Base-by-base conservation (phyloP, 53 echinoderm and acorn worm species). In the Echinometra lucunter region DNA sequence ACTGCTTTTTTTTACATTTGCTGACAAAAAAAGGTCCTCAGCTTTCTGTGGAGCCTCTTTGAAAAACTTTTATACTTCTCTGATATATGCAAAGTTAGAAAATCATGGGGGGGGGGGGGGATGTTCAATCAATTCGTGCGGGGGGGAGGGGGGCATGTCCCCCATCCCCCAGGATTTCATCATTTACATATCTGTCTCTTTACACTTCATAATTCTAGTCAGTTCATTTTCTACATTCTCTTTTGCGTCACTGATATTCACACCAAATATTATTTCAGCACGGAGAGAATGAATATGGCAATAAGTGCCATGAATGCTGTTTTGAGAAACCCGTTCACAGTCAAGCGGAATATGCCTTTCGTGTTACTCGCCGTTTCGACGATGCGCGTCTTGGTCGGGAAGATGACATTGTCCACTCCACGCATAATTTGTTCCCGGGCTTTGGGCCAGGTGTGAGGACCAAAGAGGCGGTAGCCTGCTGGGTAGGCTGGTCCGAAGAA, bases 401-500 rank as follows among this genome's bases (percentile, higher is more conserved):
- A 94, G 44, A 94, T 83, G 63, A 94, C 94, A 23, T 94, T 94
- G 11, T 94, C 94, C 44, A 58, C 4, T 10, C 94, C 94, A 5
- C 94, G 58, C 44, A 13, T 44, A 85, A 94, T 94, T 58, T 89
- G 89, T 21, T 95, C 95, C n/a, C 96, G 82, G 12, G 97, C 97
- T 45, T 96, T 95, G 15, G 89, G 2, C 95, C 96, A 97, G 6
- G 94, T 70, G 57, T 96, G 91, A 21, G 95, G 96, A 18, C 96
- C 96, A 45, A 74, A 63, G 44, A 97, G 95, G 3, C 97, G 95
- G 72, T 95, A 97, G 63, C 69, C 66, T 25, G 96, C 66, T 18
- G 97, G 96, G 44, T 96, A 96, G 89, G 96, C 95, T 21, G 97
- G 97, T 16, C 97, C 97, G 66, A 97, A 97, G 82, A 95, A 93